A percentile compares a stretch with the other conserved stretches of the same genome.
Evolutionary conservation across 2,113 vertebrate species (phyloP).

Genomic region (Ivindomyrus marchei): DNA sequence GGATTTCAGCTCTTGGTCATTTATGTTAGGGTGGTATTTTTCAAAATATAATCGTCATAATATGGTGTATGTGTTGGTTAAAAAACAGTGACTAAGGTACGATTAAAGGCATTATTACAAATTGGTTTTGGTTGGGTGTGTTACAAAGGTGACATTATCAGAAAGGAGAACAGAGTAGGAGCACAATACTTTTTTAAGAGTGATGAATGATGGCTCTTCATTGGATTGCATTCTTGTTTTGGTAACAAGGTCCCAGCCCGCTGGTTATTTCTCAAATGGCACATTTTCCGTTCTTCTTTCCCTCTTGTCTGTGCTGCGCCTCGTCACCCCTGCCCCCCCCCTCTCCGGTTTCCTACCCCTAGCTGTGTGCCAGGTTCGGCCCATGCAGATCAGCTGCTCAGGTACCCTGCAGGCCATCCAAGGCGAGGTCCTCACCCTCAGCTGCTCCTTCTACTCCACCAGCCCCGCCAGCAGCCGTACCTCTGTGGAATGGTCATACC

Average conservation of each 20-base stretch:
- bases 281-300: slow-evolving; percentile 17
- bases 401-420: slow-evolving; percentile 58
- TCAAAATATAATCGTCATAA: not conserved
- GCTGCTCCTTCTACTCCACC: slow-evolving; percentile 75
- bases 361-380: slow-evolving; percentile 48
- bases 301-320: not conserved
- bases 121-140: not conserved
- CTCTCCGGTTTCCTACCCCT: not conserved
- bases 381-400: slow-evolving; percentile 67
- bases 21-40: not conserved
- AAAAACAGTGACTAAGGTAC: not conserved
- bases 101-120: not conserved
- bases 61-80: not conserved
- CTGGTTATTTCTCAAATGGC: not conserved
- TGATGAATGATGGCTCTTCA: not conserved
- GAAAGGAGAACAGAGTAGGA: not conserved
- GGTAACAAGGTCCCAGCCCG: not conserved
- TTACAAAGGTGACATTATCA: not conserved
- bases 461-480: slow-evolving; percentile 64
- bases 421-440: slow-evolving; percentile 62
- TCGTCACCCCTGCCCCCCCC: not conserved
- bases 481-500: slow-evolving; percentile 79
- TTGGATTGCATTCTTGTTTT: not conserved
- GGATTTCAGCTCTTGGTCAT: not conserved
- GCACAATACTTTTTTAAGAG: not conserved